Evolutionary conservation across 2,797 vertebrate genomes (phyloP).

Genomic region (Urocyon cinereoargenteus): DNA sequence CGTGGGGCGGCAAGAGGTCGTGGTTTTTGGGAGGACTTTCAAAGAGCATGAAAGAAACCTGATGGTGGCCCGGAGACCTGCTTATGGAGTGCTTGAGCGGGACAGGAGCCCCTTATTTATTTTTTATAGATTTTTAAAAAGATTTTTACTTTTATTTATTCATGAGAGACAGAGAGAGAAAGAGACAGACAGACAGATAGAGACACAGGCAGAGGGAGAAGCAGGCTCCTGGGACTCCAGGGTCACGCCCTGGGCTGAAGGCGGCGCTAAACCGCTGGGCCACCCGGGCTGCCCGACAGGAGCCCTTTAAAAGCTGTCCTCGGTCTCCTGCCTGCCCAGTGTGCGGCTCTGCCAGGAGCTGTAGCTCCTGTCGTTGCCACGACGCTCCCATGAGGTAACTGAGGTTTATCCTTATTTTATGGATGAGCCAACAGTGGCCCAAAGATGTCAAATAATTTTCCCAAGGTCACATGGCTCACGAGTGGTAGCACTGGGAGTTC

Average conservation of each 20-base stretch:
- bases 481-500: not conserved
- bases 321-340: not conserved
- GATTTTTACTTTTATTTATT: too few species aligned
- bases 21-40: conserved; percentile 19
- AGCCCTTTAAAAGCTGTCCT: not conserved
- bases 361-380: not conserved
- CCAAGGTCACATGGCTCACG: not conserved
- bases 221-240: too few species aligned
- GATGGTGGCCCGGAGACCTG: not conserved
- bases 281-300: too few species aligned
- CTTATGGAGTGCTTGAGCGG: not conserved
- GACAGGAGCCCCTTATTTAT: not conserved
- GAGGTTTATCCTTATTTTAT: conserved; percentile 58
- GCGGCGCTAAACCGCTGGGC: too few species aligned
- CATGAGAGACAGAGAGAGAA: too few species aligned
- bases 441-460: conserved; percentile 18
- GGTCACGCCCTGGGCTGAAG: too few species aligned
- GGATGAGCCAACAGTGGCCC: conserved; percentile 8
- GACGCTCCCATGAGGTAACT: not conserved
- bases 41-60: not conserved
- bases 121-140: too few species aligned
- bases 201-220: too few species aligned
- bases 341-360: not conserved
- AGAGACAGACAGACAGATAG: too few species aligned
- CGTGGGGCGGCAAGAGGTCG: not conserved